Conservation (phyloP, 1,140 invertebrate genomes). For the Trachelipus rathkii region DNA sequence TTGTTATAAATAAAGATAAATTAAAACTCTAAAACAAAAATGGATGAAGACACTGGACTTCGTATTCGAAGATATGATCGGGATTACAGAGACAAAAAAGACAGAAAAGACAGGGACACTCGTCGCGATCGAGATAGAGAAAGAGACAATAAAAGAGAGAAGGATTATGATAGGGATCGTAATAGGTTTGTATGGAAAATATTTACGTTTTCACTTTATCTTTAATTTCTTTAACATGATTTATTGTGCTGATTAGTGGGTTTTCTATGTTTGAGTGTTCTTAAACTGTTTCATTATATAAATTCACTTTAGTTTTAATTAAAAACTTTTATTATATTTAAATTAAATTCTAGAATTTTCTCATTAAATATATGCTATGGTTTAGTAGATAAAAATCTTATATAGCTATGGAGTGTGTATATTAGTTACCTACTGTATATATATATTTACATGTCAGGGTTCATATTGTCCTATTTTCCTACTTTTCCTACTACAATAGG, state of each 20-base stretch:
- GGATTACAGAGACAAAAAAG: neutral
- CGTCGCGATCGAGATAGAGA: neutral
- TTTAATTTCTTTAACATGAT: neutral
- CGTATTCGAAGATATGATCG: neutral
- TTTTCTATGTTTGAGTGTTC: neutral
- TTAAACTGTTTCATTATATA: neutral
- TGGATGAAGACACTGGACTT: neutral
- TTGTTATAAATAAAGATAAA: too few species aligned
- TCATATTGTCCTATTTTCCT: too few species aligned
- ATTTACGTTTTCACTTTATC: neutral
- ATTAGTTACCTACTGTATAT: neutral
- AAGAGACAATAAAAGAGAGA: neutral
- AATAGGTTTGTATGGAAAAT: neutral
- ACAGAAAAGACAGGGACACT: neutral
- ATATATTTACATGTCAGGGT: too few species aligned
- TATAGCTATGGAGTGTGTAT: neutral
- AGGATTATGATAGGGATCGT: neutral
- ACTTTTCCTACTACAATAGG: too few species aligned
- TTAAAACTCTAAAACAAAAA: neutral
- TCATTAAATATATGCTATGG: neutral
- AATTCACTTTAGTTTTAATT: neutral
- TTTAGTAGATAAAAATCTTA: neutral
- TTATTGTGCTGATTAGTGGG: neutral
- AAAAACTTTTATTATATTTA: neutral
- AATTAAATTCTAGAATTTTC: neutral